Evolutionary conservation across 2,797 vertebrate genomes (phyloP).

Genomic region (Melanotaenia nigrans): DNA sequence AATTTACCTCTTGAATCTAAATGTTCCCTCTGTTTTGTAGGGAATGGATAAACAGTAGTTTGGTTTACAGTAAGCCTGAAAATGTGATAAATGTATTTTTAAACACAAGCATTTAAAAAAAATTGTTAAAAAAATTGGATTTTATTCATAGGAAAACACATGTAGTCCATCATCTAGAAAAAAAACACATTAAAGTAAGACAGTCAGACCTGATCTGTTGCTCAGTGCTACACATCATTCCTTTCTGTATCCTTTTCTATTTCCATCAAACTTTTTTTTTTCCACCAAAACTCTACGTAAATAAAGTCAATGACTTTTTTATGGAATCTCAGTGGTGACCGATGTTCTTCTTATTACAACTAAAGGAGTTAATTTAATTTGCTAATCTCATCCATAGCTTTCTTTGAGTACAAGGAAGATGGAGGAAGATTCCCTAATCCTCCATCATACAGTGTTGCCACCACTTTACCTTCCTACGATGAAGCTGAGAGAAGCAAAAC

Average conservation of each 20-base stretch:
- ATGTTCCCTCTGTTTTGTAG: background rate
- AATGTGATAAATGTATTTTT: background rate
- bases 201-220: no score
- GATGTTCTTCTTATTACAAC: background rate
- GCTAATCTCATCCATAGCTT: conserved; percentile 76
- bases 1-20: background rate
- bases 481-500: conserved; percentile 95
- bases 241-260: background rate
- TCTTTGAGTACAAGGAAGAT: conserved; percentile 96
- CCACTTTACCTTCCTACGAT: conserved; percentile 94
- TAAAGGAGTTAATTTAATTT: conserved; percentile 1
- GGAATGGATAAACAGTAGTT: background rate
- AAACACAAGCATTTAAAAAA: no score
- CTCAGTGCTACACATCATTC: no score
- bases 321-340: background rate
- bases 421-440: conserved; percentile 93
- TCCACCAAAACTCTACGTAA: no score
- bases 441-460: conserved; percentile 96
- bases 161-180: background rate
- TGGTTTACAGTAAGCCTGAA: background rate
- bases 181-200: background rate
- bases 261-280: background rate
- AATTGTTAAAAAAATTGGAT: background rate
- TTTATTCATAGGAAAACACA: background rate
- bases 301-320: background rate